A percentile compares a stretch with the other conserved stretches of the same genome.
These are phyloP conservation scores for Ctenosaura bakeri DNA, from an alignment of 2,797 vertebrate genomes.

Conservation along the genomic window DNA sequence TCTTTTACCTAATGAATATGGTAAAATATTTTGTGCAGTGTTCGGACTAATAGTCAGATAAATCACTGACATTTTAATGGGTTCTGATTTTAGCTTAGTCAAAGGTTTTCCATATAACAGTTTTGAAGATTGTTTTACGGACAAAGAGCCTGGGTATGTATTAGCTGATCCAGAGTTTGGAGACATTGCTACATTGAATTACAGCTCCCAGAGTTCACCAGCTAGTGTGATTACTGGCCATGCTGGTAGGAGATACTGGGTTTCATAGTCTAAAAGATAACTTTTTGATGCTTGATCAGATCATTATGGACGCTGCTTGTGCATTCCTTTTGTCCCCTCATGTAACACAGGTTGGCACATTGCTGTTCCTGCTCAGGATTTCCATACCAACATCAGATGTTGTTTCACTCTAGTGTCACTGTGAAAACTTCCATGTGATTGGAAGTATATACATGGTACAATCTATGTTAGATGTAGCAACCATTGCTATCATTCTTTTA, in stretches of 20 bases:
- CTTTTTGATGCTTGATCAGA: no score
- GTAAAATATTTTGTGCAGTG: not conserved
- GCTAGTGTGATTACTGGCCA: not conserved
- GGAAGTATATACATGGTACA: not conserved
- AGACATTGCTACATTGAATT: not conserved
- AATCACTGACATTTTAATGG: not conserved
- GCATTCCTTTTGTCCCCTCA: no score
- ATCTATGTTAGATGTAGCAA: not conserved
- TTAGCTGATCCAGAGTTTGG: not conserved
- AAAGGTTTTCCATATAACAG: not conserved
- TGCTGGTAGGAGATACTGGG: not conserved
- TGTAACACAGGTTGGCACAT: not conserved
- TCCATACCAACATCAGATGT: not conserved
- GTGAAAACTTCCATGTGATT: not conserved
- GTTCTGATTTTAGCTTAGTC: not conserved
- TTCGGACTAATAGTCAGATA: not conserved
- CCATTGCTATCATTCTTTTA: not conserved
- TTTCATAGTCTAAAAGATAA: no score
- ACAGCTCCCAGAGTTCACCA: no score
- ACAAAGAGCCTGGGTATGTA: not conserved
- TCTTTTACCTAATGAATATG: not conserved
- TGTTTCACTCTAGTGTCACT: not conserved
- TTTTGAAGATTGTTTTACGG: not conserved
- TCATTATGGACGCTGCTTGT: no score
- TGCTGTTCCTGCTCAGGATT: not conserved